These are phyloP conservation scores for Macrochelys suwanniensis DNA, from an alignment of 2,797 vertebrate genomes.

Conservation along the genomic window DNA sequence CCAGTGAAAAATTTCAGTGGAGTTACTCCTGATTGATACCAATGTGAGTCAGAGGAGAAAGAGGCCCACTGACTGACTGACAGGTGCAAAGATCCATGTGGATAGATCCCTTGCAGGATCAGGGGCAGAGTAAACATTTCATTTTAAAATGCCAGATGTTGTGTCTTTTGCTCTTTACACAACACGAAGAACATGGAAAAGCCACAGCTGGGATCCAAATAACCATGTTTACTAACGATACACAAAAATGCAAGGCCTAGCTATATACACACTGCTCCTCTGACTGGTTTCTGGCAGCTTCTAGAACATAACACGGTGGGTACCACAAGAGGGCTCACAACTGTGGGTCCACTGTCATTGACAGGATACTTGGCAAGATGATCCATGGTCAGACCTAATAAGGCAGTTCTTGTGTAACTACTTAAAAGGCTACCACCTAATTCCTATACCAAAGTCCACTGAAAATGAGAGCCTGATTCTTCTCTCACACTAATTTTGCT, in stretches of 20 bases:
- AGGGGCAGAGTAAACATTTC: not conserved
- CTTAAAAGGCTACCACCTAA: not conserved
- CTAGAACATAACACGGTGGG: rapidly evolving
- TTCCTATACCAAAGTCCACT: not conserved
- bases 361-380: not conserved
- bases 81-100: not conserved
- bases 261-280: not conserved
- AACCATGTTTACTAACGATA: rapidly evolving
- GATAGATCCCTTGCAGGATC: not conserved
- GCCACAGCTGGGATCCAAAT: not conserved
- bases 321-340: not conserved
- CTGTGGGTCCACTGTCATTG: too few relatives aligned
- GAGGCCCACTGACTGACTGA: not conserved
- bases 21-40: not conserved
- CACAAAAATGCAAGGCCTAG: not conserved
- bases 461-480: not conserved
- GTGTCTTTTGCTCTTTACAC: not conserved
- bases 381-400: not conserved
- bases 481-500: not conserved
- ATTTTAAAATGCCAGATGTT: not conserved
- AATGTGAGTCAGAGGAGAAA: not conserved
- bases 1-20: not conserved
- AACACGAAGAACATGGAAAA: not conserved
- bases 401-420: not conserved
- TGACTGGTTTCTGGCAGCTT: not conserved